Percentiles rank a stretch among this genome's conserved stretches.
Evolutionary conservation across 2,113 vertebrate genomes (phyloP).

Genomic region (Crotalus viridis): DNA sequence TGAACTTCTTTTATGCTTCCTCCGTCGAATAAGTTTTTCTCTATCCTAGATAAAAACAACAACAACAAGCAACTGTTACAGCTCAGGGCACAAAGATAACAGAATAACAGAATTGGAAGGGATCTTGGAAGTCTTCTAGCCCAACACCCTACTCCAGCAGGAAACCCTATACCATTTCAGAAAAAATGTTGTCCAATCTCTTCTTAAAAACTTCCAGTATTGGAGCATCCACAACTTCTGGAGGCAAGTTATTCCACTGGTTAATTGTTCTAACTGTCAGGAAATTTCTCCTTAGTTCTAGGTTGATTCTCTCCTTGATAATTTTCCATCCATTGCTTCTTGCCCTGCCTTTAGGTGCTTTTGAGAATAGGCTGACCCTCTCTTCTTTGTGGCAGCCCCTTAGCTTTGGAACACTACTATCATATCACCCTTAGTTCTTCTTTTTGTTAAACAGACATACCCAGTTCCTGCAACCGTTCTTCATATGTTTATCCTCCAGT

Average conservation of each 20-base stretch:
- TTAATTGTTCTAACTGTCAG: background rate
- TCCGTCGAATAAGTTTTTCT: slow-evolving; percentile 93
- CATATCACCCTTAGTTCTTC: background rate
- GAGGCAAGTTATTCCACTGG: background rate
- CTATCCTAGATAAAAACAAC: slow-evolving; percentile 80
- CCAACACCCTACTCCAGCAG: background rate
- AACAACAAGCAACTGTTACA: slow-evolving; percentile 17
- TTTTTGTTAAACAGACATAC: background rate
- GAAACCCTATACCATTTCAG: background rate
- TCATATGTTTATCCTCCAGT: background rate
- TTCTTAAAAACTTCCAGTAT: background rate
- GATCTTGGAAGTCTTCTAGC: background rate
- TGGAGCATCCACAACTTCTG: background rate
- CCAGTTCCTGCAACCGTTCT: background rate
- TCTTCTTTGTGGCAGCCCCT: background rate
- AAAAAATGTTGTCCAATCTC: background rate
- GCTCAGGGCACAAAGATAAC: background rate
- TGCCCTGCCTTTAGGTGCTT: background rate
- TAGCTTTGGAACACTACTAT: background rate
- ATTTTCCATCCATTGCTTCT: background rate
- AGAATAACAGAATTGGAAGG: background rate
- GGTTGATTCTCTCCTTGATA: background rate
- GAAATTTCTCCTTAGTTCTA: background rate
- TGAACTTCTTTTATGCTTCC: slow-evolving; percentile 94
- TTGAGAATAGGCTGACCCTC: background rate